Evolutionary conservation across 1,140 invertebrate species (phyloP).

Genomic region (Drosophila paulistorum): DNA sequence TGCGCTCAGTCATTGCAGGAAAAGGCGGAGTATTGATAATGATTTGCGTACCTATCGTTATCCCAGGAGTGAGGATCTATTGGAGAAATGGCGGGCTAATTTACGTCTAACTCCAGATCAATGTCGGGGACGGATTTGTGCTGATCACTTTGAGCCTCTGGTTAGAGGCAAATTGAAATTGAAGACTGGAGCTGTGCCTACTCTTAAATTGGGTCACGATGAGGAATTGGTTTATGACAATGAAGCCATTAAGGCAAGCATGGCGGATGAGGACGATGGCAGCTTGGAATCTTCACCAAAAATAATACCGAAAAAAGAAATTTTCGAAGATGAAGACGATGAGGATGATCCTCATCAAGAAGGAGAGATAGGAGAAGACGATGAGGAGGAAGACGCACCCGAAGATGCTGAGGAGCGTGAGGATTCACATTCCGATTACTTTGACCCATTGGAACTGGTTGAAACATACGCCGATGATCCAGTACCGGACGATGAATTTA

Average conservation of each 20-base stretch:
- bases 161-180: slow-evolving; percentile 73
- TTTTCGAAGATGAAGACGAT: slow-evolving; percentile 37
- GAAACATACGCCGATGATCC: slow-evolving; percentile 58
- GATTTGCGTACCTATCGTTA: slow-evolving; percentile 71
- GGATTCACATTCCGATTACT: slow-evolving; percentile 47
- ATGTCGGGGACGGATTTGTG: slow-evolving; percentile 72
- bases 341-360: slow-evolving; percentile 6
- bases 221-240: slow-evolving; percentile 64
- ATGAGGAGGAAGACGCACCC: slow-evolving; percentile 23
- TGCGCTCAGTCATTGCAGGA: slow-evolving; percentile 62
- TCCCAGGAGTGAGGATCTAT: slow-evolving; percentile 60
- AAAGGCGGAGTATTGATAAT: slow-evolving; percentile 66
- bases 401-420: slow-evolving; percentile 25
- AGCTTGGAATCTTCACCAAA: slow-evolving; percentile 16
- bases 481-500: slow-evolving; percentile 32
- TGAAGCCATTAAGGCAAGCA: slow-evolving; percentile 58
- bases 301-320: slow-evolving; percentile 31
- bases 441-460: slow-evolving; percentile 63
- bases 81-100: slow-evolving; percentile 74
- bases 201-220: slow-evolving; percentile 70
- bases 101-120: slow-evolving; percentile 52
- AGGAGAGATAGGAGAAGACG: not conserved
- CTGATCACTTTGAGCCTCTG: slow-evolving; percentile 69
- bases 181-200: slow-evolving; percentile 71
- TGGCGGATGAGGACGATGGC: slow-evolving; percentile 42